Evolutionary conservation across 2,797 vertebrate genomes (phyloP).

Genomic region (Mormyrus proboscirostris): DNA sequence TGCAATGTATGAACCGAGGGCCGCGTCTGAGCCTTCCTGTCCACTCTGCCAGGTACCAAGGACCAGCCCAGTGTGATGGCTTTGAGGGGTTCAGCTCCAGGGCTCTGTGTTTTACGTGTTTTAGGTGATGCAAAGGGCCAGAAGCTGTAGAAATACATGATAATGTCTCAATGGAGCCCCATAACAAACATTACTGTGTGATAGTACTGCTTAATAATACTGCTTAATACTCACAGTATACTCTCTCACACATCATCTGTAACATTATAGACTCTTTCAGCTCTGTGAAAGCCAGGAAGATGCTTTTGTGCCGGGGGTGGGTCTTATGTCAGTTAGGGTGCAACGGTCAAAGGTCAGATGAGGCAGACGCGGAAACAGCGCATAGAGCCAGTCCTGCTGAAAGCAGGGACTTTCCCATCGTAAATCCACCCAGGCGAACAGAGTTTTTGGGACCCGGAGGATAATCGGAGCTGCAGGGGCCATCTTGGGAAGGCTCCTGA

Average conservation of each 20-base stretch:
- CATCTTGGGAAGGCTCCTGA: background rate
- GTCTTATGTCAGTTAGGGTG: conserved; percentile 46
- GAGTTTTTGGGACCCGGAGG: background rate
- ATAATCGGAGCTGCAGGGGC: background rate
- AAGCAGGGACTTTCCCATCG: background rate
- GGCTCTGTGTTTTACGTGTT: background rate
- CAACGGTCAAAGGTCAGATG: conserved; percentile 44
- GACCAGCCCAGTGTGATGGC: background rate
- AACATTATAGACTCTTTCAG: background rate
- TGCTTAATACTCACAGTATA: background rate
- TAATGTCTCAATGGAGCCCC: background rate
- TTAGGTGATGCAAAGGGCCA: background rate
- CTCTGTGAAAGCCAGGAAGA: conserved; percentile 29
- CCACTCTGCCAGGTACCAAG: background rate
- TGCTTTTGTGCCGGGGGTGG: conserved; percentile 53
- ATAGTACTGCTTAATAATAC: background rate
- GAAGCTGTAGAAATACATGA: background rate
- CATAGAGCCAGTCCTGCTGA: background rate
- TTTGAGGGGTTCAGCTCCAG: background rate
- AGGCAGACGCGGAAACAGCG: conserved; percentile 23
- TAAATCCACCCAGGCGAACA: background rate
- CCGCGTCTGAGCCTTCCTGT: background rate
- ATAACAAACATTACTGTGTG: background rate
- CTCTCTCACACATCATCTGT: background rate
- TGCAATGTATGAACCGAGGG: background rate